Percentiles rank a stretch among this genome's conserved stretches.
phyloP scores from a whole-genome alignment of 2,113 vertebrate genomes.

The Rhizomys pruinosus region DNA sequence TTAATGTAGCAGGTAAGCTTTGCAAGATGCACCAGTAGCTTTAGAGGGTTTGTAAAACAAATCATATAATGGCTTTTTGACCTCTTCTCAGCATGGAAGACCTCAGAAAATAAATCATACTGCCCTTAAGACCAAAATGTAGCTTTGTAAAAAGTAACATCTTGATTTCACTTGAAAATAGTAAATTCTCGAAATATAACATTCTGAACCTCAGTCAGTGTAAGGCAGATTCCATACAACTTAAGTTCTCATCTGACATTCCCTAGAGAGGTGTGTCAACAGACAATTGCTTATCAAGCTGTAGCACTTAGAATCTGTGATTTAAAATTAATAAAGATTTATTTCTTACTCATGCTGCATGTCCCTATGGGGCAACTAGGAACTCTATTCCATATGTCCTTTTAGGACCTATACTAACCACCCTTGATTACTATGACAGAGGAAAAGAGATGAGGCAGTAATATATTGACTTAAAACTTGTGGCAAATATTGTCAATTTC shows the following conservation, averaged over 20 bases:
- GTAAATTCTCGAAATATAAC: not conserved
- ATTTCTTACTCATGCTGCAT: slow-evolving; percentile 33
- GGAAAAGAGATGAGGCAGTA: not conserved
- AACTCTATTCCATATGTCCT: not conserved
- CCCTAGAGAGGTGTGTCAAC: not conserved
- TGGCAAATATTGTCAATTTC: not conserved
- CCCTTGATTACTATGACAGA: not conserved
- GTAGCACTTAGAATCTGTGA: not conserved
- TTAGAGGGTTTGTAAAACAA: slow-evolving; percentile 12
- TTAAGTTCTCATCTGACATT: not conserved
- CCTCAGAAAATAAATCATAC: not conserved
- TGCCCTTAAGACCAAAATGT: slow-evolving; percentile 31
- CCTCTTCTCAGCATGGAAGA: not conserved
- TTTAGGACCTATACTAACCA: not conserved
- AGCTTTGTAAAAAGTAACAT: slow-evolving; percentile 41
- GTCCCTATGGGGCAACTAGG: not conserved
- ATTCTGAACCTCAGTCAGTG: not conserved
- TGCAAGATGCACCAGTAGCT: slow-evolving; percentile 5
- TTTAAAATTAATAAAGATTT: not conserved
- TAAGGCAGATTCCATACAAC: not conserved
- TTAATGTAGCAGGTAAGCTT: not conserved
- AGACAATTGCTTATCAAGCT: slow-evolving; percentile 8
- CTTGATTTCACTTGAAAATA: slow-evolving; percentile 58
- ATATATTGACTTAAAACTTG: not conserved
- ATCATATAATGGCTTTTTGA: slow-evolving; percentile 12